Conservation (phyloP, 2,797 vertebrate genomes). For the Poeciliopsis paucimaculata region DNA sequence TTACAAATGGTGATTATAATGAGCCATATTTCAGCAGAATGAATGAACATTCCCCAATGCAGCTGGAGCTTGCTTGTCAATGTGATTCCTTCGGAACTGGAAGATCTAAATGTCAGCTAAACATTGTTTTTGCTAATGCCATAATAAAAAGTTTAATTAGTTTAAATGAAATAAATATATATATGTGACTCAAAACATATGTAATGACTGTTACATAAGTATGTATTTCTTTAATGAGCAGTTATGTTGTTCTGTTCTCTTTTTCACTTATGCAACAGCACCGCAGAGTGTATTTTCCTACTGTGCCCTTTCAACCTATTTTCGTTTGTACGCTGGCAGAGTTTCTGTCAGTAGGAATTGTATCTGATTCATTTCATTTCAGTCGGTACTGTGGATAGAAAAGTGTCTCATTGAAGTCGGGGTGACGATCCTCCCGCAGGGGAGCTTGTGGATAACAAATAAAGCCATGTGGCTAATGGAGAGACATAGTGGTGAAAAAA, state of each 20-base stretch:
- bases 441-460: conserved; percentile 40
- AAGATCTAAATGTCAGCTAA: conserved; percentile 18
- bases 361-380: conserved; percentile 46
- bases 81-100: conserved; percentile 34
- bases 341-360: conserved; percentile 42
- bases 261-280: conserved; percentile 52
- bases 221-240: conserved; percentile 45
- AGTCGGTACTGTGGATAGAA: conserved; percentile 48
- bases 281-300: conserved; percentile 33
- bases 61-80: conserved; percentile 44
- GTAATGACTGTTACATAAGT: conserved; percentile 69
- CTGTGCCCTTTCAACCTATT: conserved; percentile 24
- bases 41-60: conserved; percentile 27
- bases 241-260: conserved; percentile 38
- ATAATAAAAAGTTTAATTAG: conserved; percentile 50
- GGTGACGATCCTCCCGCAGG: conserved; percentile 20
- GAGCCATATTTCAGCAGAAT: conserved; percentile 21
- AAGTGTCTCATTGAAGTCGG: conserved; percentile 43
- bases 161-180: conserved; percentile 1
- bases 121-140: conserved; percentile 35
- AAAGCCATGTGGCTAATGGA: conserved; percentile 59
- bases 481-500: conserved; percentile 11
- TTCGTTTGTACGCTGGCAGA: conserved; percentile 48
- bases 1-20: conserved; percentile 17
- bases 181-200: conserved; percentile 33